Evolutionary conservation across 1,140 invertebrate species (phyloP).

Genomic region (Eupristina koningsbergeri): DNA sequence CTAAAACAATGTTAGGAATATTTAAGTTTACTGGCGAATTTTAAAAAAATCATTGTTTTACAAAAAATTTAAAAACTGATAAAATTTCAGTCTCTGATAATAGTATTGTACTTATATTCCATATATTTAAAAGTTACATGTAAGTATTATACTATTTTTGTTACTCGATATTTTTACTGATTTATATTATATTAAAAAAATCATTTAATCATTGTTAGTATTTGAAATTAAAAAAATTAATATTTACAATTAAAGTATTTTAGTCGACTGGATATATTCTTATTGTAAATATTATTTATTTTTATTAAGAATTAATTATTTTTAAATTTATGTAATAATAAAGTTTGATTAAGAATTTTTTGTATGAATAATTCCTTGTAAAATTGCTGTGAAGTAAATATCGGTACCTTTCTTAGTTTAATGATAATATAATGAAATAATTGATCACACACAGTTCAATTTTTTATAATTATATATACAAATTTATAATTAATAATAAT

Average conservation of each 20-base stretch:
- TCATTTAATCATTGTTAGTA: too few relatives aligned
- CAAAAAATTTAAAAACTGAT: background rate
- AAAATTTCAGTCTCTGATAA: background rate
- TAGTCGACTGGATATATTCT: background rate
- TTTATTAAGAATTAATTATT: background rate
- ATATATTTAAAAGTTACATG: background rate
- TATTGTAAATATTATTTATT: constrained; percentile 10
- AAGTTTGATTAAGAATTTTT: background rate
- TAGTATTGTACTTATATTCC: too few relatives aligned
- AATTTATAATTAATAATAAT: background rate
- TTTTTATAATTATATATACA: background rate
- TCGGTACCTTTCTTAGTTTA: background rate
- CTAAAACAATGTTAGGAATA: too few relatives aligned
- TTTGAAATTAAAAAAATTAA: background rate
- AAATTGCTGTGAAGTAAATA: background rate
- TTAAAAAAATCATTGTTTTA: background rate
- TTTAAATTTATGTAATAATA: background rate
- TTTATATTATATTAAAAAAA: background rate
- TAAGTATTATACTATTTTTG: background rate
- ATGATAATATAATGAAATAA: background rate
- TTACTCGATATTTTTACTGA: background rate
- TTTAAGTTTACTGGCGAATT: background rate
- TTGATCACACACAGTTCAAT: background rate
- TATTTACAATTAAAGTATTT: background rate
- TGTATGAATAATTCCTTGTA: background rate